A percentile compares a stretch with the other conserved stretches of the same genome.
Conservation (phyloP, 2,888 invertebrate species). For the Mycalesis mineus region DNA sequence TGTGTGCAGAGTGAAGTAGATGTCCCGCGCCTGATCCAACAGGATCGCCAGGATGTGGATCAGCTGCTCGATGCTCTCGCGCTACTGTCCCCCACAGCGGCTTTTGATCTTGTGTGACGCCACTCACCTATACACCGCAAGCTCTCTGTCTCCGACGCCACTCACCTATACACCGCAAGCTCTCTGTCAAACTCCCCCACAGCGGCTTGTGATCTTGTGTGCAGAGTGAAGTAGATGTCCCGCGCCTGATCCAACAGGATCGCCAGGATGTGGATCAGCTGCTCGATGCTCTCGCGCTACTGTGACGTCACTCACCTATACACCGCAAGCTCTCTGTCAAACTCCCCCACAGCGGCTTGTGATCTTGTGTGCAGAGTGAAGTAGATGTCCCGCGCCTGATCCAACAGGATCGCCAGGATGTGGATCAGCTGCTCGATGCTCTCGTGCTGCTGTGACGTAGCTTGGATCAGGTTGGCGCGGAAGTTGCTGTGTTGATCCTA, state of each 20-base stretch:
- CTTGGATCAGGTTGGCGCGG: constrained; percentile 59
- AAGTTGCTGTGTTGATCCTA: constrained; percentile 64
- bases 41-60: constrained; percentile 80
- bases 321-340: constrained; percentile 50
- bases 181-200: no score
- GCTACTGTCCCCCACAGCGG: no score
- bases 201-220: no score
- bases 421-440: constrained; percentile 80
- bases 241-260: no score
- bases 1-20: constrained; percentile 59
- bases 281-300: no score
- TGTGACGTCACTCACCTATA: constrained; percentile 61
- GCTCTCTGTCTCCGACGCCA: no score
- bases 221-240: no score
- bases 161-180: no score
- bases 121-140: no score
- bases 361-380: constrained; percentile 44
- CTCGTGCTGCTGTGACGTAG: constrained; percentile 59
- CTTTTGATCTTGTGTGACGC: no score
- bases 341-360: constrained; percentile 40
- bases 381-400: constrained; percentile 81
- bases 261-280: no score
- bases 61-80: constrained; percentile 77
- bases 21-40: constrained; percentile 81
- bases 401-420: constrained; percentile 79